These are phyloP conservation scores for Aplysina aerophoba DNA, from an alignment of 37 sponge, comb jelly and placozoan genomes.

Conservation along the genomic window DNA sequence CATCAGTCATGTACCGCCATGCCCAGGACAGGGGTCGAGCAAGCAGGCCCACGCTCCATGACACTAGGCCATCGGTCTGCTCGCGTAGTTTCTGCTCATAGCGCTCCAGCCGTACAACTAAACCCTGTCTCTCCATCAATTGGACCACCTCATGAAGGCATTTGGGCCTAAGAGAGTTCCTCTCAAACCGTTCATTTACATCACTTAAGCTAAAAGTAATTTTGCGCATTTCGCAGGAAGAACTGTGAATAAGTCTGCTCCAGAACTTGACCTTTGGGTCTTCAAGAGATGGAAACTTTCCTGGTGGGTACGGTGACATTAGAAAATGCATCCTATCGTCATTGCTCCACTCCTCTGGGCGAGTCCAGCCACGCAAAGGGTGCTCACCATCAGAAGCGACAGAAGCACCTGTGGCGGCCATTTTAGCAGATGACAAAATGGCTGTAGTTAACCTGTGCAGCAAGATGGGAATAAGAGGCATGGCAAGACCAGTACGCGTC, in stretches of 20 bases:
- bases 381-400: too few species aligned
- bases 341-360: conserved; percentile 68
- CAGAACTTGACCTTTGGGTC: conserved; percentile 66
- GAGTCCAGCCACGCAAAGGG: background rate
- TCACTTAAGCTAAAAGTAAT: conserved; percentile 44
- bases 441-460: too few species aligned
- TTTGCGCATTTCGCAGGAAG: conserved; percentile 30
- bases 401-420: too few species aligned
- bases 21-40: conserved; percentile 52
- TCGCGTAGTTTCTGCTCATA: background rate
- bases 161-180: conserved; percentile 35
- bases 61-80: conserved; percentile 23
- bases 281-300: background rate
- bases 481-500: too few species aligned
- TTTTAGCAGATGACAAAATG: too few species aligned
- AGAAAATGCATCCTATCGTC: conserved; percentile 66
- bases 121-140: conserved; percentile 41
- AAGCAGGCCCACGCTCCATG: conserved; percentile 42
- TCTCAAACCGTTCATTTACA: conserved; percentile 38
- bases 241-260: conserved; percentile 49
- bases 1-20: conserved; percentile 12
- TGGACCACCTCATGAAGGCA: conserved; percentile 41
- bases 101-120: conserved; percentile 1
- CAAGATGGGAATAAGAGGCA: too few species aligned
- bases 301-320: conserved; percentile 60